Base-by-base conservation (phyloP, 2,888 invertebrate species). In the Noctuana brunneofusca region DNA sequence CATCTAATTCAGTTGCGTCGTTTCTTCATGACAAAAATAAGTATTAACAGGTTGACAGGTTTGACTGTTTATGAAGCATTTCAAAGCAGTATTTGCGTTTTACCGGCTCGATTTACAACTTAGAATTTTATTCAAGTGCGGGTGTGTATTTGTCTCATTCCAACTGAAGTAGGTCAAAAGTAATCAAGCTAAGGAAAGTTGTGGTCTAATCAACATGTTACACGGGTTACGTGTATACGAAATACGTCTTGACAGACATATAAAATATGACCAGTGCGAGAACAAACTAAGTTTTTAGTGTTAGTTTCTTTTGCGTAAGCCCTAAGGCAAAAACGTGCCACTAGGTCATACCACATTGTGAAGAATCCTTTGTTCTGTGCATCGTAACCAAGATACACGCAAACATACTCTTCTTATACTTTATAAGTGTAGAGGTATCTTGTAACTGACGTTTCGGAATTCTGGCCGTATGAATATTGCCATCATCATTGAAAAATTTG, bases 151-250 rank as follows among this genome's bases (percentile, higher is more conserved):
- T 20, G 43, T 43, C 18, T 2, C 18, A 16, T 9, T 9, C 49
- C 27, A 50, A 27, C 27, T 18, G 20, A 50, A 50, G 27, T 50
- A 50, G 49, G 49, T 8, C 49, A 50, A 50, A 50, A 50, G 27
- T 50, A 50, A 50, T 49, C 49, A 49, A 49, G 49, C 27, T 24
- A 24, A n/a, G 16, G 49, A 27, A 49, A 27, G 49, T 49, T 49
- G 43, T 43, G 18, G 43, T 11, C 24, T 49, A 49, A 24, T 49
- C 49, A 24, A 49, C 24, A 27, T 24, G 14, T 6, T 27, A 50
- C 50, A 50, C 6, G 50, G 27, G 30, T 50, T 27, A n/a, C 3
- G n/a, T 50, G n/a, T n/a, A n/a, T n/a, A 3, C 27, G 14, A 50
- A 50, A 50, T 12, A 46, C 32, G 12, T 32, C 32, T 16, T 52